Evolutionary conservation across 1,140 invertebrate genomes (phyloP), one percentile per base, ranked within the genome.

Genomic region (Lucilia cuprina): DNA sequence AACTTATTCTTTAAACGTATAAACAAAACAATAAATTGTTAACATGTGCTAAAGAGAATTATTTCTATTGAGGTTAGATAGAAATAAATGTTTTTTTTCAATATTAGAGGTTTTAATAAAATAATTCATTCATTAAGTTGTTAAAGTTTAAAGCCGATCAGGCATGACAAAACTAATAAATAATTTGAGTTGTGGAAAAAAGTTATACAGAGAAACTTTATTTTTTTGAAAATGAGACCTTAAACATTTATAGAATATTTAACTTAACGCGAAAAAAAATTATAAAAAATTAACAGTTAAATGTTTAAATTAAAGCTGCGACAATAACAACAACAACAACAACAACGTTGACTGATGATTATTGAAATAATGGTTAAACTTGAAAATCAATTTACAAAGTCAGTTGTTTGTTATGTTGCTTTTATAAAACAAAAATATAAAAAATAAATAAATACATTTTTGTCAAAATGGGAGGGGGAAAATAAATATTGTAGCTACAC

Each of bases 381-480:
- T 70, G 65, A 70, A 70, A 70, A 70, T 70, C 65, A 70, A 70
- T 70, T 70, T 70, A 70, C n/a, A 70, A 70, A 70, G 19, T 70
- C 65, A 70, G n/a, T 70, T 70, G 65, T 25, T 25, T 60, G n/a
- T 41, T 41, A 41, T 41, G 7, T 60, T 60, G 5, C 2, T 12
- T 60, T 60, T 30, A 30, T 30, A 30, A 30, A 30, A 60, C 55
- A n/a, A 60, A 60, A 60, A n/a, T n/a, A n/a, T n/a, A n/a, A 60
- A 14, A 17, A 60, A 2, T n/a, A 60, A n/a, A 60, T 17, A 60
- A 60, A 60, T 17, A 17, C n/a, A 60, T n/a, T n/a, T 60, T 60
- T 60, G 5, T 8, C 7, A 7, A 60, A n/a, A 60, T 60, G 14
- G 55, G 41, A 41, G 14, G 5, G 5, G 55, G 5, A 60, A n/a